phyloP scores from a whole-genome alignment of 2,797 vertebrate species.

The Onychomys arenicola region DNA sequence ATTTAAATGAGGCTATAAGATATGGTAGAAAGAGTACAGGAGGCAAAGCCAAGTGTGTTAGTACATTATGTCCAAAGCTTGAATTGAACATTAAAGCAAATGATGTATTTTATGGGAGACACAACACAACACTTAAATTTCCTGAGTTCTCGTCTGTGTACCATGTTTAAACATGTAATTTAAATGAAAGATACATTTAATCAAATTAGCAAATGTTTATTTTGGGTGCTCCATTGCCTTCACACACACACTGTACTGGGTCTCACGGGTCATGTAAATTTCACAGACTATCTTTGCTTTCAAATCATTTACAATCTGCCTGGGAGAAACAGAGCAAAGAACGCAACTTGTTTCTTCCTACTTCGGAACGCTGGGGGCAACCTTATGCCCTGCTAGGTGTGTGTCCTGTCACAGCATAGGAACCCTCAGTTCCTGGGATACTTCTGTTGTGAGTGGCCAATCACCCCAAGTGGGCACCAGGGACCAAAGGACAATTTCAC shows the following conservation, averaged over 20 bases:
- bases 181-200: constrained; percentile 50
- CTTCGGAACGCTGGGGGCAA: neutral
- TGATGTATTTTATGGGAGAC: constrained; percentile 19
- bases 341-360: neutral
- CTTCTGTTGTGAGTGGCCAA: neutral
- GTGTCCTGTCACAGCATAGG: neutral
- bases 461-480: neutral
- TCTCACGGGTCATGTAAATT: constrained; percentile 3
- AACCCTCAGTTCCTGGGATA: neutral
- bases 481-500: neutral
- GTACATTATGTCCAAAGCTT: constrained; percentile 23
- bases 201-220: neutral
- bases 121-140: constrained; percentile 3
- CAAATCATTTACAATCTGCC: neutral
- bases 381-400: no score
- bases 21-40: neutral
- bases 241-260: neutral
- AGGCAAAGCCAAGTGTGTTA: constrained; percentile 25
- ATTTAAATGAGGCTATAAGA: constrained; percentile 54
- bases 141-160: neutral
- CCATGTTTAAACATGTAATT: neutral
- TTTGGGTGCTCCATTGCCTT: neutral
- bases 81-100: constrained; percentile 29
- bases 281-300: neutral
- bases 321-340: neutral